Conservation (phyloP, 2,888 invertebrate genomes). For the Xestia c-nigrum region DNA sequence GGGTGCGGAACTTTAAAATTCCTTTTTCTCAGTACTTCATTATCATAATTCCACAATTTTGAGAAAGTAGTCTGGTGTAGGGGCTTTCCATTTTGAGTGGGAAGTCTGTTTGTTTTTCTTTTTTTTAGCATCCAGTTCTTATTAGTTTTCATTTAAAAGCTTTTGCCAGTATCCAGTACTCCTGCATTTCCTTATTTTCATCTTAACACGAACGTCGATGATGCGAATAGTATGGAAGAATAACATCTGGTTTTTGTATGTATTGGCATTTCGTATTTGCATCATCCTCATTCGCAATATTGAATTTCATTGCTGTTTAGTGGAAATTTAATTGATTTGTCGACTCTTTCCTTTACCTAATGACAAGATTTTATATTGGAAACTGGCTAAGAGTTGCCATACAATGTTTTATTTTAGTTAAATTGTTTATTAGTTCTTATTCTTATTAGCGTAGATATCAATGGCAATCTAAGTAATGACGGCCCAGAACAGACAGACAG, state of each 20-base stretch:
- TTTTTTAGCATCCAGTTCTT: background rate
- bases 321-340: background rate
- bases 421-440: background rate
- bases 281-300: background rate
- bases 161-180: conserved; percentile 1
- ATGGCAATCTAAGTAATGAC: background rate
- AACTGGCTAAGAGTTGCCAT: background rate
- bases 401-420: background rate
- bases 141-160: conserved; percentile 10
- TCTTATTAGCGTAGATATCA: background rate
- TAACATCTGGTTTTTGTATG: conserved; percentile 14
- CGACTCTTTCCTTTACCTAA: background rate
- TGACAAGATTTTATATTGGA: background rate
- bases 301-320: background rate
- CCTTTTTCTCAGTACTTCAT: conserved; percentile 48
- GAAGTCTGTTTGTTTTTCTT: conserved; percentile 4
- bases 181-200: conserved; percentile 1
- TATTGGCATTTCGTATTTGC: background rate
- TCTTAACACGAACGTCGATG: background rate
- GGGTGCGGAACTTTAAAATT: conserved; percentile 31
- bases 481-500: background rate
- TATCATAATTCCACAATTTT: conserved; percentile 56
- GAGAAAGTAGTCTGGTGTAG: conserved; percentile 16
- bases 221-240: background rate
- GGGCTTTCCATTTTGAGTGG: conserved; percentile 18